Conservation (phyloP, 2,888 invertebrate genomes). For the Resseliella maxima region DNA sequence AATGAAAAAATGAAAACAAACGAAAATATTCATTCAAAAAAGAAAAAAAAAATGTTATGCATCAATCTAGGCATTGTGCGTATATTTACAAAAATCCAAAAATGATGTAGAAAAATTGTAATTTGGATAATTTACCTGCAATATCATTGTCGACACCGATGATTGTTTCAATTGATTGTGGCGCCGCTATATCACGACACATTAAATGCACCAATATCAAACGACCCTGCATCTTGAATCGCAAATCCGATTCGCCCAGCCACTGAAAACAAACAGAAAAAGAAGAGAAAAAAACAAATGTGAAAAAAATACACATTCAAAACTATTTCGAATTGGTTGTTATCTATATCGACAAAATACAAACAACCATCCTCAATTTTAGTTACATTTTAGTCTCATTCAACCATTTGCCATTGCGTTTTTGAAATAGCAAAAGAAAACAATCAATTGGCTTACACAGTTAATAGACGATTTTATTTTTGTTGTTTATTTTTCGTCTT, state of each 20-base stretch:
- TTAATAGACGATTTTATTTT: background rate
- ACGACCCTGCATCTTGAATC: slow-evolving; percentile 82
- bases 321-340: background rate
- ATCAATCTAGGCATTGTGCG: no score
- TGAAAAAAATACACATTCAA: background rate
- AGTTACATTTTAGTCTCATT: background rate
- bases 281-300: background rate
- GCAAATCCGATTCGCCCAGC: slow-evolving; percentile 83
- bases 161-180: slow-evolving; percentile 67
- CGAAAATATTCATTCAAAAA: no score
- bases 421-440: background rate
- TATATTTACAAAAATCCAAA: no score
- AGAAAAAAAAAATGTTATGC: no score
- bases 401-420: background rate
- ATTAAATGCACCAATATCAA: slow-evolving; percentile 82
- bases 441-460: background rate
- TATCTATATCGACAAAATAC: background rate
- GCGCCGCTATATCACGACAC: slow-evolving; percentile 76
- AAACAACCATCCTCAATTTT: background rate
- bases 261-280: slow-evolving; percentile 71
- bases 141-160: slow-evolving; percentile 61
- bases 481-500: background rate
- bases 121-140: slow-evolving; percentile 56
- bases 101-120: no score
- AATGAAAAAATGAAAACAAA: background rate